Evolutionary conservation across 2,888 invertebrate species (phyloP).

Genomic region (Epinotia bilunana): DNA sequence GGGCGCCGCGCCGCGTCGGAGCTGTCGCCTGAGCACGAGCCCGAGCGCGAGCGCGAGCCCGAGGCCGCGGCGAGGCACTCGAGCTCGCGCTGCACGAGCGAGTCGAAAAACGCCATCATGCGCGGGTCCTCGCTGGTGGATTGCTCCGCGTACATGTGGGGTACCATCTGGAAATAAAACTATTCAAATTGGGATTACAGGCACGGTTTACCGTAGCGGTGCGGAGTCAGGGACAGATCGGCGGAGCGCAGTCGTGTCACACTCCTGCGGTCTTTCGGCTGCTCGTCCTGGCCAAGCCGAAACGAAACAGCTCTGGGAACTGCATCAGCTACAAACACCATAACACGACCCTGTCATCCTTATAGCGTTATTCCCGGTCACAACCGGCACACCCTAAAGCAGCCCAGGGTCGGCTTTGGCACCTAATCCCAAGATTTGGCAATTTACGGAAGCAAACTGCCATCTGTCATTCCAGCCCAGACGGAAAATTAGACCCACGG

Average conservation of each 20-base stretch:
- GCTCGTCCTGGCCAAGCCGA: too few species aligned
- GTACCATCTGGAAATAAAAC: slow-evolving; percentile 85
- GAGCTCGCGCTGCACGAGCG: slow-evolving; percentile 94
- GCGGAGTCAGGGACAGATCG: too few species aligned
- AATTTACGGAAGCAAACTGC: background rate
- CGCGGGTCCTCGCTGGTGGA: slow-evolving; percentile 95
- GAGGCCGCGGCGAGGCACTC: slow-evolving; percentile 89
- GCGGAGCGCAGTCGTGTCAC: too few species aligned
- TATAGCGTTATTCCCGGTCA: background rate
- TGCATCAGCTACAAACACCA: too few species aligned
- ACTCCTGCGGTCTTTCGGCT: too few species aligned
- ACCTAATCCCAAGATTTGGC: background rate
- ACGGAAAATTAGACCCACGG: too few species aligned
- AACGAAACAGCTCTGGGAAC: too few species aligned
- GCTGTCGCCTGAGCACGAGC: slow-evolving; percentile 75
- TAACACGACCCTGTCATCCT: too few species aligned
- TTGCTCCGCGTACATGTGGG: slow-evolving; percentile 95
- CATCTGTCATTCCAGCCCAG: too few species aligned
- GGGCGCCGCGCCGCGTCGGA: slow-evolving; percentile 57
- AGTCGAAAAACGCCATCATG: slow-evolving; percentile 99
- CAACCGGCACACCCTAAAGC: too few species aligned
- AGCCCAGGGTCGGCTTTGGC: background rate
- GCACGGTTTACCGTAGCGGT: background rate
- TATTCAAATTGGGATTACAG: background rate
- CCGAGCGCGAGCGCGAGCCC: slow-evolving; percentile 83